Evolutionary conservation across 2,797 vertebrate species (phyloP).

Genomic region (Prunella strophiata): DNA sequence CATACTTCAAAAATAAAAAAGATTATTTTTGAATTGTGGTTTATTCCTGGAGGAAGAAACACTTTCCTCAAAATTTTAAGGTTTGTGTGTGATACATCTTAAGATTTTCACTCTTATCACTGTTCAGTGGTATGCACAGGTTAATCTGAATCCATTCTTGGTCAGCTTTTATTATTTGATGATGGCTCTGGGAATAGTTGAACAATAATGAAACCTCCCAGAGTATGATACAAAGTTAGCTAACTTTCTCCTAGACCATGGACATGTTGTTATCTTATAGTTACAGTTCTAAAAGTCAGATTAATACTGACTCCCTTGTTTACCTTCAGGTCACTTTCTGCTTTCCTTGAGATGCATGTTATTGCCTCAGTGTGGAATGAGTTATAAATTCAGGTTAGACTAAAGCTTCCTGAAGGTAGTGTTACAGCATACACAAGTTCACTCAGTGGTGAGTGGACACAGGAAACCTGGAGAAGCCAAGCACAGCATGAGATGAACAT

Average conservation of each 20-base stretch:
- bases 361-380: not conserved
- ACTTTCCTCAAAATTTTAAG: not conserved
- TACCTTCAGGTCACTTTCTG: not conserved
- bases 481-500: not conserved
- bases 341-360: not conserved
- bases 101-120: not conserved
- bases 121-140: not conserved
- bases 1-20: not conserved
- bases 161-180: not conserved
- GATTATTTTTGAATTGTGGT: not conserved
- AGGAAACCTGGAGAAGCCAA: not conserved
- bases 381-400: not conserved
- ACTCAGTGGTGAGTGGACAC: not conserved
- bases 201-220: not conserved
- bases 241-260: not conserved
- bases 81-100: not conserved
- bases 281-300: not conserved
- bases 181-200: not conserved
- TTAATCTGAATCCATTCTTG: not conserved
- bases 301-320: not conserved
- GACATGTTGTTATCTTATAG: accelerated
- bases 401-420: not conserved
- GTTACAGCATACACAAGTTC: not conserved
- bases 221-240: not conserved
- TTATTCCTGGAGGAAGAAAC: not conserved